A percentile compares a stretch with the other conserved stretches of the same genome.
Evolutionary conservation across 2,113 vertebrate genomes (phyloP).

Genomic region (Ivindomyrus marchei): DNA sequence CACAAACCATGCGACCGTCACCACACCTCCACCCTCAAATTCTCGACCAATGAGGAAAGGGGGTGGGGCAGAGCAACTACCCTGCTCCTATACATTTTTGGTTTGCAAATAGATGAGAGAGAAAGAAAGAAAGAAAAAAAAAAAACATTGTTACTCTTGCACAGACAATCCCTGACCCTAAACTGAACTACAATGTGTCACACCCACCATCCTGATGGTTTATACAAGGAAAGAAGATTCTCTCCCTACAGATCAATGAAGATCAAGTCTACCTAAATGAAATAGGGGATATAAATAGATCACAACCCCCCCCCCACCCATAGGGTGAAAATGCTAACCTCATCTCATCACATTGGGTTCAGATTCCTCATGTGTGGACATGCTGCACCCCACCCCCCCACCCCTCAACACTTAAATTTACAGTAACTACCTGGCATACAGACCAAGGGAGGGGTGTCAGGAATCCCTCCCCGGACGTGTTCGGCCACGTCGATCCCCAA

Average conservation of each 20-base stretch:
- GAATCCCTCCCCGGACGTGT: constrained; percentile 52
- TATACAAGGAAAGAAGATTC: not conserved
- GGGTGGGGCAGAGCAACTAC: not conserved
- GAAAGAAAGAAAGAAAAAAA: not conserved
- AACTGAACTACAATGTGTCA: not conserved
- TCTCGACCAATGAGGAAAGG: not conserved
- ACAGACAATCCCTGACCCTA: not conserved
- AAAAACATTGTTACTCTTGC: not conserved
- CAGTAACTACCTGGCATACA: not conserved
- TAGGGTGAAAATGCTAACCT: not conserved
- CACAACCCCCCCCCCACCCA: not conserved
- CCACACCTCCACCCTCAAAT: not conserved
- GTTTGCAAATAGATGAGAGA: not conserved
- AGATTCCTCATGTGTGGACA: not conserved
- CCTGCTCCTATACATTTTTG: not conserved
- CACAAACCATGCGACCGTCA: not conserved
- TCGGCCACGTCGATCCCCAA: constrained; percentile 41
- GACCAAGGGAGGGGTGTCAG: constrained; percentile 4
- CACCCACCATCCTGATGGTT: not conserved
- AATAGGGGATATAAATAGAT: not conserved
- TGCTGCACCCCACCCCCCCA: not conserved
- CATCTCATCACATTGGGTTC: not conserved
- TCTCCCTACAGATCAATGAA: not conserved
- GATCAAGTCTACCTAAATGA: not conserved
- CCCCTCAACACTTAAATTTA: constrained; percentile 12